Evolutionary conservation across 2,113 vertebrate genomes (phyloP).

Genomic region (Psilopogon haemacephalus): DNA sequence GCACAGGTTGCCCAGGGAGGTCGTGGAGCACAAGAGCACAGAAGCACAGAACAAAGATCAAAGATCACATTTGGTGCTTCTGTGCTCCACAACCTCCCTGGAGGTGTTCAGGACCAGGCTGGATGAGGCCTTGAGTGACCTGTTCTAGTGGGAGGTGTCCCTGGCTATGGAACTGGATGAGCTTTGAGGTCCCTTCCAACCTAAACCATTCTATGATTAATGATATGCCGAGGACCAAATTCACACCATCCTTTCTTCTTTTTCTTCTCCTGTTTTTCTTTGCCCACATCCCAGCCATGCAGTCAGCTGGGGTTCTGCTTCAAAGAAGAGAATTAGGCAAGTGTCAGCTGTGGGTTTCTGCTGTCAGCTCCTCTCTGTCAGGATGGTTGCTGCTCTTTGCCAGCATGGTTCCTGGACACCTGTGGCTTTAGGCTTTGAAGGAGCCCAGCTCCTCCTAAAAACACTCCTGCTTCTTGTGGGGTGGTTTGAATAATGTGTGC

Average conservation of each 20-base stretch:
- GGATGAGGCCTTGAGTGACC: too few relatives aligned
- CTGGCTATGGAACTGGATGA: too few relatives aligned
- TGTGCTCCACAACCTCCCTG: too few relatives aligned
- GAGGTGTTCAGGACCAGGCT: too few relatives aligned
- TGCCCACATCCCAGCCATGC: neutral
- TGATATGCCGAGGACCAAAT: neutral
- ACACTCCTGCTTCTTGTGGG: neutral
- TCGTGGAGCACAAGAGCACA: too few relatives aligned
- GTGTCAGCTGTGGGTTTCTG: neutral
- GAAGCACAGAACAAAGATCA: too few relatives aligned
- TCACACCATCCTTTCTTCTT: neutral
- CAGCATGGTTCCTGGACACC: neutral
- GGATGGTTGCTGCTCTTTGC: neutral
- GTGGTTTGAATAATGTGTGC: neutral
- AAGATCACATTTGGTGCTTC: too few relatives aligned
- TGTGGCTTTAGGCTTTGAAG: neutral
- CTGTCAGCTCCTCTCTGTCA: neutral
- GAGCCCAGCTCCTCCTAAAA: neutral
- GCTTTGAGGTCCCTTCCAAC: too few relatives aligned
- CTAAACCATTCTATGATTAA: neutral
- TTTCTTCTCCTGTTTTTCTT: neutral
- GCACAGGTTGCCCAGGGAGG: too few relatives aligned
- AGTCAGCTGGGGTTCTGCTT: constrained; percentile 9
- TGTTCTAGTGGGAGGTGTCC: too few relatives aligned
- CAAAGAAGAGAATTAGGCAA: neutral